Conservation (phyloP, 30 jellyfish, hydroid and myxozoan species). For the Aurelia coerulea region DNA sequence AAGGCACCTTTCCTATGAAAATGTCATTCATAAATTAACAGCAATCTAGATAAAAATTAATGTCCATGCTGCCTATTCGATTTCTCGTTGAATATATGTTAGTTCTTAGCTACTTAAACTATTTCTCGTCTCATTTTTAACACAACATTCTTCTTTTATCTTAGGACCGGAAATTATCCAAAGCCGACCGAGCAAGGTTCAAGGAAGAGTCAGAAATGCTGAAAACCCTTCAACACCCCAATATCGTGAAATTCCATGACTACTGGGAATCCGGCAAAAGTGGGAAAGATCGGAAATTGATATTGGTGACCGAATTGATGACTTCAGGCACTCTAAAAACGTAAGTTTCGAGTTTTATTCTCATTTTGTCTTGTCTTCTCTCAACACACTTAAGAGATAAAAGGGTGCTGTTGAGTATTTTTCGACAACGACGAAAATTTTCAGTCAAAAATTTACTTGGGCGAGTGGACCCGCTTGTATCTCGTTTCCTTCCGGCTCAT, state of each 20-base stretch:
- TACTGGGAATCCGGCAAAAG: constrained; percentile 92
- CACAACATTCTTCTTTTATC: not conserved
- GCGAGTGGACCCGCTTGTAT: too few species aligned
- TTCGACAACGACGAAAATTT: too few species aligned
- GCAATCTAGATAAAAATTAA: too few species aligned
- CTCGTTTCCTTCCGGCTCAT: too few species aligned
- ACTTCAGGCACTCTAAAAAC: constrained; percentile 98
- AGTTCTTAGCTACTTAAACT: too few species aligned
- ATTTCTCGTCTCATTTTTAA: too few species aligned
- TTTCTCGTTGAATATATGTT: too few species aligned
- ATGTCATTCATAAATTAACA: too few species aligned
- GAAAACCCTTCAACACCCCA: constrained; percentile 97
- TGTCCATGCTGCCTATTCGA: too few species aligned
- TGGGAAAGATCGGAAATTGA: constrained; percentile 84
- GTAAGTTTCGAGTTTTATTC: constrained; percentile 40
- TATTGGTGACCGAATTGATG: constrained; percentile 95
- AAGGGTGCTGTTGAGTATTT: too few species aligned
- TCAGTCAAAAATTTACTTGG: too few species aligned
- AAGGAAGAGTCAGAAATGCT: constrained; percentile 97
- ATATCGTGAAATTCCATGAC: constrained; percentile 91
- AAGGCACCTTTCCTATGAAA: too few species aligned
- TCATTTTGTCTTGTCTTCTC: not conserved
- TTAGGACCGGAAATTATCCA: constrained; percentile 92
- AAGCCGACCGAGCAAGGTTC: constrained; percentile 88
- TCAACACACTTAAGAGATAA: not conserved